These are phyloP conservation scores for Trimorus sp. DNA, from an alignment of 2,888 invertebrate species.

Conservation along the genomic window DNA sequence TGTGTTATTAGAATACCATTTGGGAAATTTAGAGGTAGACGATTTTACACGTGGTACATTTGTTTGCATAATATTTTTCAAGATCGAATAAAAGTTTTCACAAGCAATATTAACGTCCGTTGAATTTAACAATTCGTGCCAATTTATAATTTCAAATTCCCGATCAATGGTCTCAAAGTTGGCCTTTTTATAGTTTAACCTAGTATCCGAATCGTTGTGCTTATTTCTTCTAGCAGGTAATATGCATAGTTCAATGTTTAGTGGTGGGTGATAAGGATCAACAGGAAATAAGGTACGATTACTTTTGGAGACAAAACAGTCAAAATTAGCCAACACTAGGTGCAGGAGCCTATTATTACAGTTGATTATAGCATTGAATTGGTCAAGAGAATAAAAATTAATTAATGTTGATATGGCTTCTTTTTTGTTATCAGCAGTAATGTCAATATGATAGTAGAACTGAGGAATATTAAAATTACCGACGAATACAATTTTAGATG, in stretches of 20 bases:
- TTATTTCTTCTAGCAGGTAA: too few relatives aligned
- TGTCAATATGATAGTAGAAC: background rate
- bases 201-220: too few relatives aligned
- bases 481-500: too few relatives aligned
- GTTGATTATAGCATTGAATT: background rate
- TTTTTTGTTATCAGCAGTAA: background rate
- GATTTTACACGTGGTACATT: background rate
- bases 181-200: background rate
- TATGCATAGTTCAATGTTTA: background rate
- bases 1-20: background rate
- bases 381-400: background rate
- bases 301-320: background rate
- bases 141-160: background rate
- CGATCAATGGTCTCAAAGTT: background rate
- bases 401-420: background rate
- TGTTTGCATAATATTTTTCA: background rate
- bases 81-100: background rate
- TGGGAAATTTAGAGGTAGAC: background rate
- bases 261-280: background rate
- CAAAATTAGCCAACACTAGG: background rate
- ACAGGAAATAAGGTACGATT: background rate
- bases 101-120: background rate
- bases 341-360: background rate
- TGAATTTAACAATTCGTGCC: background rate
- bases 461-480: background rate